Evolutionary conservation across 1,140 invertebrate species (phyloP), one percentile per base, ranked within the genome.

Genomic region (Anastrepha ludens): DNA sequence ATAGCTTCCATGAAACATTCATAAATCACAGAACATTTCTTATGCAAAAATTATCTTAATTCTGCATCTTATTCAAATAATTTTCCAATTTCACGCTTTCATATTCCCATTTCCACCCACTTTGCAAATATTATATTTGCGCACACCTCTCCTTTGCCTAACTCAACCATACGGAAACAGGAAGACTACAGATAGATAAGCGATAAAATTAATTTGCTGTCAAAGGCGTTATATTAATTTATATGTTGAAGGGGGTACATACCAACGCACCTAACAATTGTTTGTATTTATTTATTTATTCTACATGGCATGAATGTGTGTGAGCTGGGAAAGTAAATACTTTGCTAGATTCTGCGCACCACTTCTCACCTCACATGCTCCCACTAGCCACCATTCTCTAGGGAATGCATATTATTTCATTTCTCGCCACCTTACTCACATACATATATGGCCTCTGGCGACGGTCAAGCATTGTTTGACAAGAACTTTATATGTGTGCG

Each of bases 171-270:
- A 70, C 13, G 39, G 39, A 41, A 15, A 13, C 65, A 41, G 39
- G 65, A 70, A 70, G 20, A 11, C 65, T 44, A 29, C 13, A 70
- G 39, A 39, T 70, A 70, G 65, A 70, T 70, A 70, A 70, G 65
- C 65, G 65, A 20, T 67, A 20, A 67, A 67, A 67, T 67, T 67
- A 67, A 67, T 67, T 67, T 11, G 20, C 64, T 67, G 64, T 70
- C 65, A 70, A 70, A 70, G n/a, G 39, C 29, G 13, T 70, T 70
- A 44, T 41, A 70, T 44, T 70, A 70, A 70, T 70, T 70, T 70
- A 70, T 70, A 29, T 70, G 11, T 4, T 70, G 11, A 11, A 70
- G 39, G 39, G 29, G 29, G 29, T 70, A 11, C 39, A 15, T 70
- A 64, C 62, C n/a, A 15, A 70, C 29, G 29, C 29, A 29, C 29